Percentiles rank a stretch among this genome's conserved stretches.
Conservation (phyloP, 35 echinoderm and acorn worm species). For the Acanthaster planci region DNA sequence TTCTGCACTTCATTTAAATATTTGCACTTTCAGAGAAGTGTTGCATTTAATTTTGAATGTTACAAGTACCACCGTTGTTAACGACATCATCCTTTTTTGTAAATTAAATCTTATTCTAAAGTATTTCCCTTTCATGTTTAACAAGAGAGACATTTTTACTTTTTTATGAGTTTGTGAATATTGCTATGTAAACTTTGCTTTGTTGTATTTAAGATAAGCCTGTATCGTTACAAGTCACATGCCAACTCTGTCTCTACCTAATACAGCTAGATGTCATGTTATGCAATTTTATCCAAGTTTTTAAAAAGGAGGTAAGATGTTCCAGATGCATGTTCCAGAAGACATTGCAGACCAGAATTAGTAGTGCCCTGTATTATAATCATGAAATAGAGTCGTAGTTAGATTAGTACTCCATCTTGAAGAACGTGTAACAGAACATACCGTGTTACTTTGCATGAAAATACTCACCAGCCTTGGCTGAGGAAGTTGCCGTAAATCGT, state of each 20-base stretch:
- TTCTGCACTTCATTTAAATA: neutral
- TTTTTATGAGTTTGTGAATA: constrained; percentile 31
- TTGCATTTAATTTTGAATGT: neutral
- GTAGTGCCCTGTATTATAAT: no score
- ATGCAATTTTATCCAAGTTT: neutral
- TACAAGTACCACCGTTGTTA: neutral
- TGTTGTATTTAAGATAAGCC: constrained; percentile 3
- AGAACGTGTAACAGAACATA: no score
- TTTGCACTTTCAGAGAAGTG: neutral
- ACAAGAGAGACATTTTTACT: neutral
- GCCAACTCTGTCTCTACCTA: neutral
- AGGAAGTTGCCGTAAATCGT: no score
- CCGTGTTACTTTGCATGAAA: no score
- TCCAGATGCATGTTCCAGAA: no score
- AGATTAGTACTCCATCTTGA: no score
- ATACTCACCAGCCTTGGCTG: no score
- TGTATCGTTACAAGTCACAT: neutral
- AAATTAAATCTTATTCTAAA: neutral
- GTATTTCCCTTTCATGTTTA: neutral
- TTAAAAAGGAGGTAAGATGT: no score
- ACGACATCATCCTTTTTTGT: neutral
- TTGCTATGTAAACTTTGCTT: neutral
- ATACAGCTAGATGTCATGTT: neutral
- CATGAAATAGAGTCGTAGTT: no score
- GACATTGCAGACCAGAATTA: no score